Percentiles rank a stretch among this genome's conserved stretches.
phyloP scores from a whole-genome alignment of 2,797 vertebrate species.

The Acipenser ruthenus region DNA sequence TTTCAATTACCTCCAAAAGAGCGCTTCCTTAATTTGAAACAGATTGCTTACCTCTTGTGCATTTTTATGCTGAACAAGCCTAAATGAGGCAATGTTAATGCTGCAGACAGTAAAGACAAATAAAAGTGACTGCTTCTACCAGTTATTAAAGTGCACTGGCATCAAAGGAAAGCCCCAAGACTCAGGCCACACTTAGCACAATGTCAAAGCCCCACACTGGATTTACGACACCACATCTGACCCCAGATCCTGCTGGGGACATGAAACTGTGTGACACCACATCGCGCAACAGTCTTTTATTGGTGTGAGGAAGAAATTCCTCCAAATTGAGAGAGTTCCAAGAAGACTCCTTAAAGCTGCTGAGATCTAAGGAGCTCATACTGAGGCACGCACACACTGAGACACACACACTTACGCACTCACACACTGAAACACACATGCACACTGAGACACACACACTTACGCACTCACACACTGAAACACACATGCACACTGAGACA shows the following conservation, averaged over 20 bases:
- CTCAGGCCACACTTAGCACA: conserved; percentile 59
- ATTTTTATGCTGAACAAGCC: conserved; percentile 50
- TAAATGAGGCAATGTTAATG: conserved; percentile 61
- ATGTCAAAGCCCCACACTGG: conserved; percentile 57
- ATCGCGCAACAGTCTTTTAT: conserved; percentile 68
- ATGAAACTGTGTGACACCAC: conserved; percentile 66
- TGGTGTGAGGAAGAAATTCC: conserved; percentile 37
- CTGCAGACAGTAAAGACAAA: conserved; percentile 66
- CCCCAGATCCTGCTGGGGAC: conserved; percentile 65
- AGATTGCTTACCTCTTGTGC: conserved; percentile 63
- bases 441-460: too few species aligned
- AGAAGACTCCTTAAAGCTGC: conserved; percentile 15
- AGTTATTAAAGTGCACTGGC: conserved; percentile 69
- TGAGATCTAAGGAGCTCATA: conserved; percentile 15
- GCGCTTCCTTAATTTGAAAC: conserved; percentile 68
- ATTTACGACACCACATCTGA: conserved; percentile 78
- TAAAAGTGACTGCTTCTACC: conserved; percentile 67
- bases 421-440: too few species aligned
- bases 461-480: too few species aligned
- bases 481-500: too few species aligned
- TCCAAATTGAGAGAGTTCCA: conserved; percentile 13
- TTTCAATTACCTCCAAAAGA: conserved; percentile 72
- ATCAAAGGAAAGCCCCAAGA: conserved; percentile 67
- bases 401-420: too few species aligned
- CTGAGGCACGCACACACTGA: too few species aligned